A percentile compares a stretch with the other conserved stretches of the same genome.
Conservation (phyloP, 2,888 invertebrate species). For the Phaedon cochleariae region DNA sequence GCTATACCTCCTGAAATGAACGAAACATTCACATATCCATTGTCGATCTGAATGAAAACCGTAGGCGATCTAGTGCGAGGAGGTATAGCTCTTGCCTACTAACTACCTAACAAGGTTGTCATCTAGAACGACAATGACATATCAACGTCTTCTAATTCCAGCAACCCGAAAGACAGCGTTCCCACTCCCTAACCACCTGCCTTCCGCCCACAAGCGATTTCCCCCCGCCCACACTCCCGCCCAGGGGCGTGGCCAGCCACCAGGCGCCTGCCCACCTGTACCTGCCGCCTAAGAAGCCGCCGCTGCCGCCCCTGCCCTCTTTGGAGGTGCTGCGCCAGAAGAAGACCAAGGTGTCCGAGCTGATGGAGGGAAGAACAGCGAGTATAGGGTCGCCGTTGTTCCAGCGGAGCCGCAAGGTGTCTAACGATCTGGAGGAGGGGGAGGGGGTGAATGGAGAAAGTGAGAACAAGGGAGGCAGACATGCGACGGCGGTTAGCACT, state of each 20-base stretch:
- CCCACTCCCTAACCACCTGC: constrained; percentile 64
- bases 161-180: constrained; percentile 66
- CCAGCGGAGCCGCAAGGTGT: constrained; percentile 68
- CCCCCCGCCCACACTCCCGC: constrained; percentile 65
- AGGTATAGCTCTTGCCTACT: too few species aligned
- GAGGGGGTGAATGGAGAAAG: constrained; percentile 36
- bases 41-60: too few species aligned
- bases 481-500: constrained; percentile 59
- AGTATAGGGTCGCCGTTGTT: constrained; percentile 73
- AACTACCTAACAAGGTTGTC: too few species aligned
- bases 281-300: constrained; percentile 76
- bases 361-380: constrained; percentile 66
- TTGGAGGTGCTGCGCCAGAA: constrained; percentile 69
- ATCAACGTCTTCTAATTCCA: too few species aligned
- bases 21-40: too few species aligned
- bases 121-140: too few species aligned
- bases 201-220: constrained; percentile 11
- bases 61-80: too few species aligned
- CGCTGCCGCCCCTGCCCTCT: constrained; percentile 75
- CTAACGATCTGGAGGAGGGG: constrained; percentile 67
- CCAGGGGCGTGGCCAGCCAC: constrained; percentile 61
- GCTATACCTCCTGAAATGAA: too few species aligned
- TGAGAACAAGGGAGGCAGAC: constrained; percentile 37
- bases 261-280: constrained; percentile 65
- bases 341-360: constrained; percentile 53